Base-by-base conservation (phyloP, 2,888 invertebrate genomes). In the Gastracanthus pulcherrimus region DNA sequence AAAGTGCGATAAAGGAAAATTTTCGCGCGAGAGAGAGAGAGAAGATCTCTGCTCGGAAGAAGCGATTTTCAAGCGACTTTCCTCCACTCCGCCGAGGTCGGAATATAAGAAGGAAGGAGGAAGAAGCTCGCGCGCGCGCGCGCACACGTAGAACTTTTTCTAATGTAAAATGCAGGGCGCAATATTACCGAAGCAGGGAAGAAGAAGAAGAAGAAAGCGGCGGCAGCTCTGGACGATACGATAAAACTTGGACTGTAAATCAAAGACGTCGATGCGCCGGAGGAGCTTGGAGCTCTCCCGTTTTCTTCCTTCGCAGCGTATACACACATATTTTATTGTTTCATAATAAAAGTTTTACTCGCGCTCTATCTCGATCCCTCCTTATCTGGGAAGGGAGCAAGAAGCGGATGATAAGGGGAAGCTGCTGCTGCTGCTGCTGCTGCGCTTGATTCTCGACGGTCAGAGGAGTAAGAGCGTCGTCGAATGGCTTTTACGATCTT, bases 211-310 rank as follows among this genome's bases (percentile, higher is more conserved):
- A 9, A 4, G 60, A n/a, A 19, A 29, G 13, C 6, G 11, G 82
- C 79, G 67, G 78, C 78, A 84, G 78, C 84, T 82, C 76, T 81
- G 81, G 72, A 77, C 86, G 85, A 87, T 86, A 85, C 87, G 87
- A 88, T 89, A 89, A 90, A 90, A 90, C 87, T 90, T 89, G 80
- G 85, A 84, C 86, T 86, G 87, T 90, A 90, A 89, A 91, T 91
- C 90, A 90, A 88, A 88, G 85, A 83, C 83, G 83, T 84, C 84
- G 80, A 82, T 79, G 80, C 81, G 29, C 74, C 76, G 51, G 81
- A n/a, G 11, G 19, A 16, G 11, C 62, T 26, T n/a, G n/a, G n/a
- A n/a, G n/a, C 45, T 23, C 23, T n/a, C 48, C 38, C 36, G 16
- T 3, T 51, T 51, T 58, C 55, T n/a, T 16, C 4, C 34, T 26